A percentile compares a stretch with the other conserved stretches of the same genome.
Evolutionary conservation across 2,888 invertebrate genomes (phyloP).

Genomic region (Diaprepes abbreviatus): DNA sequence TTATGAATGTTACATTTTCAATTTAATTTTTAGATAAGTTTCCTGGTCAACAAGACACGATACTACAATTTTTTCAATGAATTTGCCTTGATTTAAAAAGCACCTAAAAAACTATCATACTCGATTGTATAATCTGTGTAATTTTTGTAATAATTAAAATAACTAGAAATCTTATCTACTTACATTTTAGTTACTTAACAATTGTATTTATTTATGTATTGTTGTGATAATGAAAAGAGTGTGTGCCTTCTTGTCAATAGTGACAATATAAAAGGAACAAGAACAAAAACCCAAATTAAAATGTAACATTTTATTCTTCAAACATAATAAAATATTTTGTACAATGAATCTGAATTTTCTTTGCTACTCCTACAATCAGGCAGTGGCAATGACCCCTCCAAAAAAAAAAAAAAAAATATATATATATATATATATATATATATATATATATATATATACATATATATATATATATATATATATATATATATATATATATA

Average conservation of each 20-base stretch:
- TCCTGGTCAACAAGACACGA: no score
- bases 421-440: no score
- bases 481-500: no score
- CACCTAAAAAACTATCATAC: background rate
- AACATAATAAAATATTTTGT: conserved; percentile 44
- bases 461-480: no score
- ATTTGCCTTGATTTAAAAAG: background rate
- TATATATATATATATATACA: no score
- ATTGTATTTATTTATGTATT: conserved; percentile 49
- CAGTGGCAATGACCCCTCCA: no score
- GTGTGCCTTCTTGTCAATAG: conserved; percentile 50
- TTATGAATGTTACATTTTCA: no score
- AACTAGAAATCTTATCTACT: conserved; percentile 8
- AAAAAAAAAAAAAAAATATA: no score
- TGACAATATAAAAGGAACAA: conserved; percentile 32
- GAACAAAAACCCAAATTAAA: conserved; percentile 40
- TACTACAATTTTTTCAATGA: no score
- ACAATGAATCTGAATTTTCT: background rate
- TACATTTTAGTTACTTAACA: conserved; percentile 37
- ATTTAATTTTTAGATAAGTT: no score
- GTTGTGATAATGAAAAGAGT: conserved; percentile 47
- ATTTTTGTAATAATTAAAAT: conserved; percentile 7
- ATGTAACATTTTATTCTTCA: conserved; percentile 52
- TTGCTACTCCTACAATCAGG: no score
- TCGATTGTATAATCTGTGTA: conserved; percentile 1